Percentiles rank a stretch among this genome's conserved stretches.
phyloP scores from a whole-genome alignment of 2,888 invertebrate genomes.

The Agrypnus murinus region DNA sequence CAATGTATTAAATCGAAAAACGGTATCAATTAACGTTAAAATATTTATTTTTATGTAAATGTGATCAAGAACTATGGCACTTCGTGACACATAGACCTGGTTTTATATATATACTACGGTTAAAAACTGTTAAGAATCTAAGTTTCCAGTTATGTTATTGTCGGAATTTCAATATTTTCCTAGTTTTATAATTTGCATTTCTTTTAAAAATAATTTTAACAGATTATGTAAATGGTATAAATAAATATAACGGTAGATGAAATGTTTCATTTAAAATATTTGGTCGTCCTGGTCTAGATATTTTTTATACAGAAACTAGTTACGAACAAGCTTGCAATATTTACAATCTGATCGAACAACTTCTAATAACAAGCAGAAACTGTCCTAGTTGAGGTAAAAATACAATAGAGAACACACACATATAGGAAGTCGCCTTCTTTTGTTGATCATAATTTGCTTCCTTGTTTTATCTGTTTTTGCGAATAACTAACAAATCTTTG shows the following conservation, averaged over 20 bases:
- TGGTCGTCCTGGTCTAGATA: no score
- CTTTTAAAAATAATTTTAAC: no score
- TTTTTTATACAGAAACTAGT: no score
- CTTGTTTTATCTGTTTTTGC: constrained; percentile 12
- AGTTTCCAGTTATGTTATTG: constrained; percentile 6
- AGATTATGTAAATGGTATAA: no score
- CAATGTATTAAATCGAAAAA: background rate
- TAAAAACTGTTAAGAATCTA: constrained; percentile 22
- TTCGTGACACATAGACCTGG: constrained; percentile 30
- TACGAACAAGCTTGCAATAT: no score
- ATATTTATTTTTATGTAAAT: constrained; percentile 23
- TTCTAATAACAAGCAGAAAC: no score
- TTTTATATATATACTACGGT: constrained; percentile 18
- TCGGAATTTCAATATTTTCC: background rate
- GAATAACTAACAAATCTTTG: background rate
- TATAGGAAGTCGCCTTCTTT: background rate
- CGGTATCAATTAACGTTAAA: constrained; percentile 27
- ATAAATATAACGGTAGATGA: no score
- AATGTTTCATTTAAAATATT: no score
- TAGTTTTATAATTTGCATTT: no score
- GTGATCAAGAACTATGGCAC: constrained; percentile 15
- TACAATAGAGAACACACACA: constrained; percentile 6
- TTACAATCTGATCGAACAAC: no score
- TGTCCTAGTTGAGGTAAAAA: no score
- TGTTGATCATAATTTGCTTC: background rate